Evolutionary conservation across 2,888 invertebrate genomes (phyloP).

Genomic region (Nomada fabriciana): DNA sequence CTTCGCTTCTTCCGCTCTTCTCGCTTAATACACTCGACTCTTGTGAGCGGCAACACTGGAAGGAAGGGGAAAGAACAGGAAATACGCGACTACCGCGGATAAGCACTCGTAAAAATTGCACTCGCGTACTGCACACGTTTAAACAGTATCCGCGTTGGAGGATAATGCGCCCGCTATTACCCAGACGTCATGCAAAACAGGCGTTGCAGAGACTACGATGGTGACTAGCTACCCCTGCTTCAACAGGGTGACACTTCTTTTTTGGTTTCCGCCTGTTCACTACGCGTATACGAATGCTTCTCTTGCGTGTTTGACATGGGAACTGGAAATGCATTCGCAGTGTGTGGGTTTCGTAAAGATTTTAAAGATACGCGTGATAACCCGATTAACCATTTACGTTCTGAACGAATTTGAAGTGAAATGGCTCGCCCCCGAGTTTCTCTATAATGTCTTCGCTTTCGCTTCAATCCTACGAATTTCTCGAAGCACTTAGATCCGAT

Average conservation of each 20-base stretch:
- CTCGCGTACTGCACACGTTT: conserved; percentile 36
- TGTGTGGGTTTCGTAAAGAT: background rate
- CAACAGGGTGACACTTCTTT: background rate
- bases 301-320: too few species aligned
- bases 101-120: conserved; percentile 73
- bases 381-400: background rate
- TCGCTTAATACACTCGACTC: conserved; percentile 68
- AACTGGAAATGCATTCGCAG: background rate
- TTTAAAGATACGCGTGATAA: background rate
- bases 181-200: conserved; percentile 1
- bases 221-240: conserved; percentile 9
- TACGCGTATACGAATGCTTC: background rate
- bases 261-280: background rate
- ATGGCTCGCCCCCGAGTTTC: too few species aligned
- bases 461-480: too few species aligned
- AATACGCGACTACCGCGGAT: conserved; percentile 71
- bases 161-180: conserved; percentile 71
- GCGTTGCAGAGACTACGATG: background rate
- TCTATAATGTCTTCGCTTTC: too few species aligned
- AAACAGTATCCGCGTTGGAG: conserved; percentile 35
- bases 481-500: too few species aligned
- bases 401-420: background rate
- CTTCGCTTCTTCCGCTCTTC: conserved; percentile 66
- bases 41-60: background rate
- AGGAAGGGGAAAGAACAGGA: conserved; percentile 45